Conservation (phyloP, 2,888 invertebrate genomes). For the Acleris holmiana region DNA sequence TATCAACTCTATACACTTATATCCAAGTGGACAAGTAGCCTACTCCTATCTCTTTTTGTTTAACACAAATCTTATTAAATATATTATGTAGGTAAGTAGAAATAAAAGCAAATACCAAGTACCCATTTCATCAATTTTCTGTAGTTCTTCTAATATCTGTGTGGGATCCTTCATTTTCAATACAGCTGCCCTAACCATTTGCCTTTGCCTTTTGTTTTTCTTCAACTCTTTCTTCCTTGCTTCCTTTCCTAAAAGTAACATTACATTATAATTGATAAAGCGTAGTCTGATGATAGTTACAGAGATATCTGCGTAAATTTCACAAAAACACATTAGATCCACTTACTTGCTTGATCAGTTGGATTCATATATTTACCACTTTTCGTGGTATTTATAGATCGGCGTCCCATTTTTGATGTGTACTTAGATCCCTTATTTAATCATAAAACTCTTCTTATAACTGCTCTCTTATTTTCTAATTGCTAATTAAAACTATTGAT, state of each 20-base stretch:
- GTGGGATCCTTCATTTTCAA: conserved; percentile 98
- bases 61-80: too few relatives aligned
- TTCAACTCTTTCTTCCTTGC: conserved; percentile 98
- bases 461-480: neutral
- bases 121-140: conserved; percentile 99
- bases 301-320: neutral
- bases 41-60: too few relatives aligned
- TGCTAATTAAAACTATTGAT: neutral
- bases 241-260: conserved; percentile 90
- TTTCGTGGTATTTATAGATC: conserved; percentile 99
- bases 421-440: conserved; percentile 6
- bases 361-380: conserved; percentile 99
- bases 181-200: conserved; percentile 97
- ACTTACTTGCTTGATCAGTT: conserved; percentile 99
- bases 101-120: conserved; percentile 43
- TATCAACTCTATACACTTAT: too few relatives aligned
- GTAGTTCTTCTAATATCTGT: conserved; percentile 97
- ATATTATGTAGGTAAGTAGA: neutral
- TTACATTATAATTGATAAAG: conserved; percentile 13
- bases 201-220: conserved; percentile 98
- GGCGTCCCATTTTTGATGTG: conserved; percentile 91
- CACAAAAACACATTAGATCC: conserved; percentile 25
- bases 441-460: neutral
- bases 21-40: too few relatives aligned
- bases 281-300: neutral